A percentile compares a stretch with the other conserved stretches of the same genome.
phyloP scores from a whole-genome alignment of 2,113 vertebrate species.

The Perca flavescens region DNA sequence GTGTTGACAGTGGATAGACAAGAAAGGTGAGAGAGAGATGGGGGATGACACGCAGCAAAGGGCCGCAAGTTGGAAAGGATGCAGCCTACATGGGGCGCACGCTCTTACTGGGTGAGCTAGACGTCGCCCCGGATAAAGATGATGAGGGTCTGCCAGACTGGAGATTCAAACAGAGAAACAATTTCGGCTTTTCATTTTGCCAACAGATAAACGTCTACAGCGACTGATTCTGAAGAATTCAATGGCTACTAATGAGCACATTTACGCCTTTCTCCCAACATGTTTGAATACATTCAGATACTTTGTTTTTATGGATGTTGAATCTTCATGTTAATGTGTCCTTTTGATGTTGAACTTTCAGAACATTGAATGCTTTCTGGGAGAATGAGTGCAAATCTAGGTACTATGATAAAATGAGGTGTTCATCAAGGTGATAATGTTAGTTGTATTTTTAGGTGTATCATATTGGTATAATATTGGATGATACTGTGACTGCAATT shows the following conservation, averaged over 20 bases:
- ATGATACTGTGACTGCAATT: neutral
- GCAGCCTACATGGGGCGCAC: no score
- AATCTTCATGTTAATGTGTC: neutral
- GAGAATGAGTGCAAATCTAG: neutral
- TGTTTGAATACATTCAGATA: neutral
- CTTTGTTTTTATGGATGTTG: neutral
- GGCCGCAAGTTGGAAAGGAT: no score
- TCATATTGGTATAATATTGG: neutral
- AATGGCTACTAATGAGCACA: neutral
- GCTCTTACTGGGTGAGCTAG: no score
- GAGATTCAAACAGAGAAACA: slow-evolving; percentile 25
- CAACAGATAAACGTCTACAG: neutral
- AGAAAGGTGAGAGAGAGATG: no score
- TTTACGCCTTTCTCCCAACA: slow-evolving; percentile 7
- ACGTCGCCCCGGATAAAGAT: neutral
- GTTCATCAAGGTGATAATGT: neutral
- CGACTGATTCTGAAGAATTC: neutral
- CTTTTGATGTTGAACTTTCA: neutral
- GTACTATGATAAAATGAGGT: neutral
- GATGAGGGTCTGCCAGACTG: slow-evolving; percentile 10
- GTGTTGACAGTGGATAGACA: no score
- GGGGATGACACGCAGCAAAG: no score
- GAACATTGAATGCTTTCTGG: neutral
- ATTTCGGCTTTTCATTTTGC: neutral
- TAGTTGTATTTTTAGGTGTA: neutral